Evolutionary conservation across 2,113 vertebrate species (phyloP), one percentile per base, ranked within the genome.

Genomic region (Callipepla californica): DNA sequence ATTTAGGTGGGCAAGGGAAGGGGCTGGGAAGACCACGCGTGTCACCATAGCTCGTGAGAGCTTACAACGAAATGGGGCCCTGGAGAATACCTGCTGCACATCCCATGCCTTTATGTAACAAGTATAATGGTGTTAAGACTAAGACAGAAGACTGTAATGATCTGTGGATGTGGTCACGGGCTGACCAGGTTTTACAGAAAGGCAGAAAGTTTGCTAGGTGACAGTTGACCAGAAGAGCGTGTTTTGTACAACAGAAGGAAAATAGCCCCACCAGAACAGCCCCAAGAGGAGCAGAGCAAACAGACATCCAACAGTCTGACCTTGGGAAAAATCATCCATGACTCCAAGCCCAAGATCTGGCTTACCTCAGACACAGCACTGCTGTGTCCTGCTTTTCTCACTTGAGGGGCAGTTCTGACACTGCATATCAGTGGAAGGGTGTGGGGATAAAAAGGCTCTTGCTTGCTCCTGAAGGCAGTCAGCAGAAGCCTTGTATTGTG

Each of bases 121-220:
- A 57, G 18, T 0, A 1, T 50, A 2, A 66, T 76, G 30, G 65
- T 67, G 9, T 66, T 69, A 42, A 59, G 72, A 50, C 55, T 22
- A 19, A 80, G 53, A 55, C 40, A 58, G 45, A 69, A 53, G 30
- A 42, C 58, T 38, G 44, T 28, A 2, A 25, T 34, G 72, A 69
- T 73, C 47, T n/a, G 2, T 0, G 34, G 9, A 1, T 4, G 51
- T 0, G 1, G 34, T 59, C 55, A 28, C 18, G 44, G 38, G 59
- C 82, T 74, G 45, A 36, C 36, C 42, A 59, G 30, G 6, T 63
- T 32, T 30, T 22, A 13, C 57, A 7, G 50, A 30, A 63, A 77
- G 42, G 48, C 62, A 72, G 40, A 62, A 53, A 59, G 47, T 40
- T 93, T 75, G 34, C 51, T 61, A 18, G 51, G 4, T 40, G 10